phyloP scores from a whole-genome alignment of 2,113 vertebrate genomes.

The Alligator mississippiensis region DNA sequence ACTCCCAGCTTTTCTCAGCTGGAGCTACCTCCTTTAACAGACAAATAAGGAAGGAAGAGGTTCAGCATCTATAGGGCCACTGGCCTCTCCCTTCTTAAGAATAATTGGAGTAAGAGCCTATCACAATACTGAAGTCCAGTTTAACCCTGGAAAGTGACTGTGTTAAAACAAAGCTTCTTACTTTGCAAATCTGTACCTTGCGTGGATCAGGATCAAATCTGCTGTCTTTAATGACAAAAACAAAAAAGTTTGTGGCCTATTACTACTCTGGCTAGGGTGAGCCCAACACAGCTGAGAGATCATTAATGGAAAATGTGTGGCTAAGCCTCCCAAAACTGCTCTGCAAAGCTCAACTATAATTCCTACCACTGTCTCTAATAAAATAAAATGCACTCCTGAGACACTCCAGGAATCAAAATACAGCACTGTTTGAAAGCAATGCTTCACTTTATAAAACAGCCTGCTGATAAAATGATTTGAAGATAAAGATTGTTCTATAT shows the following conservation, averaged over 20 bases:
- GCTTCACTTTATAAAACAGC: not conserved
- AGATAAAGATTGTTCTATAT: not conserved
- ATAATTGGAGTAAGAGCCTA: not conserved
- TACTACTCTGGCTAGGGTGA: conserved; percentile 12
- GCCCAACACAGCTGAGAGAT: conserved; percentile 39
- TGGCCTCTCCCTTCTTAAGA: not conserved
- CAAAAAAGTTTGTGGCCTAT: conserved; percentile 28
- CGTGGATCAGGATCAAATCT: conserved; percentile 9
- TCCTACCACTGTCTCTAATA: conserved; percentile 7
- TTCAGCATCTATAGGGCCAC: not conserved
- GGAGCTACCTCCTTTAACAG: not conserved
- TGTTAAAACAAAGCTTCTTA: conserved; percentile 15
- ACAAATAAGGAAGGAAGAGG: not conserved
- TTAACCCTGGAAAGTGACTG: not conserved
- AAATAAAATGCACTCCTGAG: conserved; percentile 41
- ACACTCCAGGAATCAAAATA: conserved; percentile 38
- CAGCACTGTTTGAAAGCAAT: not conserved
- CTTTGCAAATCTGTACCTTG: not conserved
- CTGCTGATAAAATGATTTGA: conserved; percentile 29
- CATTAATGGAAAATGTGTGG: conserved; percentile 52
- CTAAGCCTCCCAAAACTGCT: not conserved
- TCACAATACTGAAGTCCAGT: not conserved
- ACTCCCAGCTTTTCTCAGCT: not conserved
- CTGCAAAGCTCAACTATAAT: conserved; percentile 33
- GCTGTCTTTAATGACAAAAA: conserved; percentile 56